phyloP scores from a whole-genome alignment of 1,140 invertebrate genomes.

The Trichoplusia ni region DNA sequence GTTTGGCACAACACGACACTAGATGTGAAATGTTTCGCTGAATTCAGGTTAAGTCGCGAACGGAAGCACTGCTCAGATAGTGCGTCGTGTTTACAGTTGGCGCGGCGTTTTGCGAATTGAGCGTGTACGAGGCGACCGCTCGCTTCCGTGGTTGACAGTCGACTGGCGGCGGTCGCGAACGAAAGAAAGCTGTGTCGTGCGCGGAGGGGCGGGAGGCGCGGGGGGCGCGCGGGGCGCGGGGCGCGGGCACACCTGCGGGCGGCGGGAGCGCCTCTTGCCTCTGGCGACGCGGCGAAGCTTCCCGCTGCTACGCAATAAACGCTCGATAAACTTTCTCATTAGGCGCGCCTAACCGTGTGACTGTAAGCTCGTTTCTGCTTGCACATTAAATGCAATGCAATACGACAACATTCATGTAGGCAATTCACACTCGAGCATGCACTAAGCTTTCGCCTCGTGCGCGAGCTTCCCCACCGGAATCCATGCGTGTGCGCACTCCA shows the following conservation, averaged over 20 bases:
- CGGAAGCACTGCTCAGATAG: constrained; percentile 65
- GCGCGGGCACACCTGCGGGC: constrained; percentile 73
- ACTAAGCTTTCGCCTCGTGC: constrained; percentile 40
- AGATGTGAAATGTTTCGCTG: constrained; percentile 45
- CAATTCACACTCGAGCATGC: constrained; percentile 56
- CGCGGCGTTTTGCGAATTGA: constrained; percentile 52
- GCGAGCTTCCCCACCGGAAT: constrained; percentile 26
- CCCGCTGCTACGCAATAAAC: constrained; percentile 79
- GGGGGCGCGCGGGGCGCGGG: constrained; percentile 33
- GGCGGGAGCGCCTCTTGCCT: constrained; percentile 63
- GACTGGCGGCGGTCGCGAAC: constrained; percentile 55
- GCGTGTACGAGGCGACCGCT: constrained; percentile 41
- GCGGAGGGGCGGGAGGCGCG: constrained; percentile 38
- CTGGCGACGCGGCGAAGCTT: constrained; percentile 68
- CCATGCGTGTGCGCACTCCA: constrained; percentile 45
- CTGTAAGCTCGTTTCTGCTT: constrained; percentile 74
- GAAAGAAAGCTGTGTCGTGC: constrained; percentile 72
- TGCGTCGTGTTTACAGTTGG: constrained; percentile 78
- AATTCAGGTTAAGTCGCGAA: constrained; percentile 69
- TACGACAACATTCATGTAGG: constrained; percentile 59
- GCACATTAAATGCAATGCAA: constrained; percentile 63
- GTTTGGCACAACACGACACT: constrained; percentile 75
- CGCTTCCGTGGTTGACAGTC: constrained; percentile 68
- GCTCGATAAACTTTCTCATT: constrained; percentile 81
- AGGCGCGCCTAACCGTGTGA: constrained; percentile 78